Percentiles rank a stretch among this genome's conserved stretches.
phyloP scores from a whole-genome alignment of 2,888 invertebrate genomes.

The Drosophila yooni region DNA sequence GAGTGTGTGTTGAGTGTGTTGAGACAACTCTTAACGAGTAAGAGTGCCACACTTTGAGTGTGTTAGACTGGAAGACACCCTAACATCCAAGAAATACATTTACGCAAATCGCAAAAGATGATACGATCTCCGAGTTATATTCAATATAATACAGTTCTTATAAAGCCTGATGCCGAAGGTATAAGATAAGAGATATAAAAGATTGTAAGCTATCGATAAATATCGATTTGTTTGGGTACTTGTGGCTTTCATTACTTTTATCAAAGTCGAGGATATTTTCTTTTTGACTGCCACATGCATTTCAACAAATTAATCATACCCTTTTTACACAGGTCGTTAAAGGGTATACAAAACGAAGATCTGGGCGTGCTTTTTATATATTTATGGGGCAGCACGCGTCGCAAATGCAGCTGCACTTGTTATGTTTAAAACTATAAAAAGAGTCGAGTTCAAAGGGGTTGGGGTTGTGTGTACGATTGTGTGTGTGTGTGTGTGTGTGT shows the following conservation, averaged over 20 bases:
- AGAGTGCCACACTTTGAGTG: not conserved
- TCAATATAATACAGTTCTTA: not conserved
- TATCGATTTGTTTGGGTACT: not conserved
- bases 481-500: not conserved
- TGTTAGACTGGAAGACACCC: not conserved
- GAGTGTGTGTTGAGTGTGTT: not conserved
- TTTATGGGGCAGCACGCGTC: slow-evolving; percentile 60
- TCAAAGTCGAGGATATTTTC: not conserved
- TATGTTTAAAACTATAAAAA: slow-evolving; percentile 4
- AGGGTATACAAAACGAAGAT: slow-evolving; percentile 2
- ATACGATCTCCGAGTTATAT: not conserved
- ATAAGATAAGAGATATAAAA: not conserved
- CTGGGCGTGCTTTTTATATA: slow-evolving; percentile 18
- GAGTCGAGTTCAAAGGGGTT: not conserved
- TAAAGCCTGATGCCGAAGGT: not conserved
- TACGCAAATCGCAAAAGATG: not conserved
- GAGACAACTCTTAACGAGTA: slow-evolving; percentile 14
- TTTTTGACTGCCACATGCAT: not conserved
- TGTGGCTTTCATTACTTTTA: not conserved
- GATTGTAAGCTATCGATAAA: not conserved
- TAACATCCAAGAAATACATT: not conserved
- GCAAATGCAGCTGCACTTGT: slow-evolving; percentile 57
- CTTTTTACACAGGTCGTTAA: not conserved
- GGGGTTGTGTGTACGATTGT: not conserved
- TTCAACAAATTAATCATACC: not conserved